These are phyloP conservation scores for Poecilia velifera DNA, from an alignment of 2,797 vertebrate species.

Conservation along the genomic window DNA sequence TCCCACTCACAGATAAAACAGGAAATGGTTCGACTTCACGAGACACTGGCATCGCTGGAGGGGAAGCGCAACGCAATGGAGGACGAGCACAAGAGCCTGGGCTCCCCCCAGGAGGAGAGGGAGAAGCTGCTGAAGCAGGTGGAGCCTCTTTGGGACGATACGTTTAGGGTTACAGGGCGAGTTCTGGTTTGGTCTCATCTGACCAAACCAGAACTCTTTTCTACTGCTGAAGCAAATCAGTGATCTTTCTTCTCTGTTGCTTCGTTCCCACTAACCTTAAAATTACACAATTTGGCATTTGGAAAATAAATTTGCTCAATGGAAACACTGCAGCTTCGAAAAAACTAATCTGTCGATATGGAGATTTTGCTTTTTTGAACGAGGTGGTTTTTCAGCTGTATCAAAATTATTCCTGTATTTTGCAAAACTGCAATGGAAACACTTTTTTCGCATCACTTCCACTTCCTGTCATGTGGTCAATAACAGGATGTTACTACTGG, in stretches of 20 bases:
- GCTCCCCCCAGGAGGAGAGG: conserved; percentile 91
- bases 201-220: not conserved
- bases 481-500: too few species aligned
- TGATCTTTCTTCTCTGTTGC: not conserved
- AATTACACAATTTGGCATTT: too few species aligned
- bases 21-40: conserved; percentile 86
- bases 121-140: conserved; percentile 91
- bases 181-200: not conserved
- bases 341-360: too few species aligned
- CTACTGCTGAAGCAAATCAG: not conserved
- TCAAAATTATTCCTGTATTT: too few species aligned
- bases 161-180: not conserved
- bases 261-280: too few species aligned
- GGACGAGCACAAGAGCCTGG: conserved; percentile 88
- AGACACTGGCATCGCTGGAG: conserved; percentile 85
- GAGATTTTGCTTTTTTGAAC: too few species aligned
- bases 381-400: too few species aligned
- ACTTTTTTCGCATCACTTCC: too few species aligned
- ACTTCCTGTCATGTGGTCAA: too few species aligned
- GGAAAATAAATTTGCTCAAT: too few species aligned
- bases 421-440: too few species aligned
- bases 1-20: conserved; percentile 89
- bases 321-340: too few species aligned
- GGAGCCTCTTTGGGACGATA: not conserved
- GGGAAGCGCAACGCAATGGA: conserved; percentile 85